A percentile compares a stretch with the other conserved stretches of the same genome.
Conservation (phyloP, 2,888 invertebrate genomes). For the Cerastoderma edule region DNA sequence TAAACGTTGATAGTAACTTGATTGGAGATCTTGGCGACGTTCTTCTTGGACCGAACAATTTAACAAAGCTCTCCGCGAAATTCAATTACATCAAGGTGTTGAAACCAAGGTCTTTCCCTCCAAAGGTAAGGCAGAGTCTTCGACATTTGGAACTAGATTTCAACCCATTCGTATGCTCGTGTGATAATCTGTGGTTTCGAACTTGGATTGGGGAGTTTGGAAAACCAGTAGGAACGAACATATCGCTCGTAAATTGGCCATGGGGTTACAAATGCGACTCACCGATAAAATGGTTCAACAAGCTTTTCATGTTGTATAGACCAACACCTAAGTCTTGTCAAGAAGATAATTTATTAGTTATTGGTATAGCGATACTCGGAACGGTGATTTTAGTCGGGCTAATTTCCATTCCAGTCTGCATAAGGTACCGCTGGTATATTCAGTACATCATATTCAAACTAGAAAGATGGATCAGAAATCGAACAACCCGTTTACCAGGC, state of each 20-base stretch:
- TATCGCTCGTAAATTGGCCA: slow-evolving; percentile 4
- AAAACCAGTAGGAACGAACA: slow-evolving; percentile 1
- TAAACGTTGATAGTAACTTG: slow-evolving; percentile 17
- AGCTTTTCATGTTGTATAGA: not conserved
- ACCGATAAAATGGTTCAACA: not conserved
- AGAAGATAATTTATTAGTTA: not conserved
- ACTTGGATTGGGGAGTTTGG: slow-evolving; percentile 18
- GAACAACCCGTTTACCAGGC: too few species aligned
- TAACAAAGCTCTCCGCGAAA: not conserved
- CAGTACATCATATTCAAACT: slow-evolving; percentile 8
- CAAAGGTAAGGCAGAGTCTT: slow-evolving; percentile 1
- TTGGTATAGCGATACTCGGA: not conserved
- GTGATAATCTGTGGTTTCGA: slow-evolving; percentile 33
- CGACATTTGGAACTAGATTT: slow-evolving; percentile 6
- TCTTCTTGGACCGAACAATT: not conserved
- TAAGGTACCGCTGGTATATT: slow-evolving; percentile 22
- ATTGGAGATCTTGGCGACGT: not conserved
- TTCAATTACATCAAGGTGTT: slow-evolving; percentile 24
- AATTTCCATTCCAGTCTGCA: not conserved
- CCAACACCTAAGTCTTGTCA: slow-evolving; percentile 3
- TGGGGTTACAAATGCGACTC: not conserved
- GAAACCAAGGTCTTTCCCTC: slow-evolving; percentile 2
- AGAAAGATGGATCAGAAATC: too few species aligned
- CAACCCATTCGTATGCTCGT: slow-evolving; percentile 31
- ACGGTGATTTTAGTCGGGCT: not conserved